Evolutionary conservation across 2,113 vertebrate species (phyloP).

Genomic region (Chloropsis hardwickii): DNA sequence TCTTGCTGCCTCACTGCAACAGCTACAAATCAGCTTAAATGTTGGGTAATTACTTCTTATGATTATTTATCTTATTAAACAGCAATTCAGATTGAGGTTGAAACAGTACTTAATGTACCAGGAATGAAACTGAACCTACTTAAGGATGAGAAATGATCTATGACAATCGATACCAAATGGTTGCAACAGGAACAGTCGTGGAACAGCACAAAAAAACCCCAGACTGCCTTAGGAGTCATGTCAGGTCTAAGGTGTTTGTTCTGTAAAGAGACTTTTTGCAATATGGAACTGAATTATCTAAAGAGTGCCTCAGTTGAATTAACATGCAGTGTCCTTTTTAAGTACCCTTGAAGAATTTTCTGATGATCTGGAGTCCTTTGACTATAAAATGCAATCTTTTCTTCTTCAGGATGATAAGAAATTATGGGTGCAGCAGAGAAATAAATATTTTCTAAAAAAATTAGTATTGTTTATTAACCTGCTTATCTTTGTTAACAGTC

Average conservation of each 20-base stretch:
- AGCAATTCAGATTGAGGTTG: slow-evolving; percentile 7
- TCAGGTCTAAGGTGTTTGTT: not conserved
- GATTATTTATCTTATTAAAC: slow-evolving; percentile 48
- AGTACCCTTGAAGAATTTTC: not conserved
- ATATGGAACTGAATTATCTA: not conserved
- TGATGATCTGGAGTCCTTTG: not conserved
- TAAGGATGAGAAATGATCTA: slow-evolving; percentile 18
- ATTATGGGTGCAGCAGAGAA: not conserved
- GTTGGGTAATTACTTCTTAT: slow-evolving; percentile 19
- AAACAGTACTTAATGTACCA: slow-evolving; percentile 43
- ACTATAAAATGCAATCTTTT: not conserved
- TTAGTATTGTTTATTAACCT: not conserved
- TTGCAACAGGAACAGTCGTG: not conserved
- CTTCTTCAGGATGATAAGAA: not conserved
- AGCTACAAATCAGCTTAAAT: slow-evolving; percentile 12
- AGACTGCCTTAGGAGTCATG: not conserved
- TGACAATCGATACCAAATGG: not conserved
- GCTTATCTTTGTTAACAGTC: not conserved
- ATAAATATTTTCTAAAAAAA: not conserved
- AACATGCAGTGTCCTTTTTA: not conserved
- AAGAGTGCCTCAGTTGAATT: not conserved
- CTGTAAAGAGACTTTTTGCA: not conserved
- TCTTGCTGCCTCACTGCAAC: not conserved
- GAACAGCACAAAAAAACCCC: not conserved
- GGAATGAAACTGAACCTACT: slow-evolving; percentile 28